phyloP scores from a whole-genome alignment of 1,140 invertebrate species.

The Cyclargus thomasi region DNA sequence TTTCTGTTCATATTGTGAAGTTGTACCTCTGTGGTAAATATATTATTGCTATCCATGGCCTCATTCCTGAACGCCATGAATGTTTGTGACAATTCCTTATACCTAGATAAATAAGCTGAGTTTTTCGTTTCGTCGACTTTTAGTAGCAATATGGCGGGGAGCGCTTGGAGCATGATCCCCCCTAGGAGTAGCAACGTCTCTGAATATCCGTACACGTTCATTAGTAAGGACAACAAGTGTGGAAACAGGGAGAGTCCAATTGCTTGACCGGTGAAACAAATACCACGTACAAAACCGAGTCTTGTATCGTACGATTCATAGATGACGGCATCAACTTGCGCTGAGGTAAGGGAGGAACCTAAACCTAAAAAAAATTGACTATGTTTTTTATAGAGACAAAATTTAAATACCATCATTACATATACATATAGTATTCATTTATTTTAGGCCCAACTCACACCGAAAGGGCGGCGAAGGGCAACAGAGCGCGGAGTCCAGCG shows the following conservation, averaged over 20 bases:
- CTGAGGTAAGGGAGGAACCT: constrained; percentile 62
- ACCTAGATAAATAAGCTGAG: constrained; percentile 48
- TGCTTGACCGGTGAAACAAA: constrained; percentile 60
- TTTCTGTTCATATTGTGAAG: constrained; percentile 62
- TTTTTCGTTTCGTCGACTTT: constrained; percentile 50
- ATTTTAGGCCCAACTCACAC: not conserved
- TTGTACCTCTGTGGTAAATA: constrained; percentile 55
- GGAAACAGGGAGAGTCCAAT: constrained; percentile 61
- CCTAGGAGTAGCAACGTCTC: constrained; percentile 53
- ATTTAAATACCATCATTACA: too few species aligned
- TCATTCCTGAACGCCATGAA: constrained; percentile 60
- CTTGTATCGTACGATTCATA: constrained; percentile 64
- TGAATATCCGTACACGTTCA: constrained; percentile 57
- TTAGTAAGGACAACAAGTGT: constrained; percentile 57
- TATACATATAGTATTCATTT: not conserved
- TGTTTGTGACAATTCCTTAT: constrained; percentile 54
- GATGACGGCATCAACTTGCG: constrained; percentile 65
- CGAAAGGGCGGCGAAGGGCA: too few species aligned
- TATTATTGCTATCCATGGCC: constrained; percentile 37
- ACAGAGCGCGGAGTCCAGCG: too few species aligned
- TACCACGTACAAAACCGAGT: constrained; percentile 46
- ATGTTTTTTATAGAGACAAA: too few species aligned
- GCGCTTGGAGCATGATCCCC: constrained; percentile 59
- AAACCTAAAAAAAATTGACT: constrained; percentile 49
- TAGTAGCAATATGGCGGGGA: constrained; percentile 56